Evolutionary conservation across 37 sponge, comb jelly and placozoan genomes (phyloP), one percentile per base, ranked within the genome.

Genomic region (Spongilla lacustris): DNA sequence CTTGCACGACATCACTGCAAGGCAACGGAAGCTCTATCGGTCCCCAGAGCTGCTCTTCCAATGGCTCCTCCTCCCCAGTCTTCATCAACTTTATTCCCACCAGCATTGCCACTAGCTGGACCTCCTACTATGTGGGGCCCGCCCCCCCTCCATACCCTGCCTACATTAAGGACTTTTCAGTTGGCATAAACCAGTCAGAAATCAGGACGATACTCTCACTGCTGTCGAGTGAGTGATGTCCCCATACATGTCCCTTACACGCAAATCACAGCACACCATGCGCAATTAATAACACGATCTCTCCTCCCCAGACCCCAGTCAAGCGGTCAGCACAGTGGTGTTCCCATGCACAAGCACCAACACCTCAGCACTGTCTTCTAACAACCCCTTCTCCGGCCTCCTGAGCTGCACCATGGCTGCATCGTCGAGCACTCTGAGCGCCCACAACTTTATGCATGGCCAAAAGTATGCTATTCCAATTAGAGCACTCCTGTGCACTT

Each of bases 391-490:
- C 24, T 1, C 83, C 34, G 75, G 69, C 14, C 49, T 82, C 36
- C 37, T 69, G 1, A 23, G 24, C 19, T 93, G 93, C 37, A 35
- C 71, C 26, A 36, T 66, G 14, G 0, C n/a, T 3, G 82, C 88
- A 25, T 33, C 50, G 10, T 27, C 73, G 8, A 29, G 32, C 34
- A 37, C 76, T 38, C 81, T 93, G 5, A 21, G 33, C 17, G 36
- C 26, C 10, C 89, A 89, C 83, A 86, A 85, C n/a, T 93, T 93
- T 50, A 73, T 88, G n/a, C 93, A 93, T 80, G 93, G 93, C 23
- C 90, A 93, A 76, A 81, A 29, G 91, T 90, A 84, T 50, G 90
- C 29, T 35, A 25, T 68, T 75, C 66, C 23, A 34, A 69, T 11
- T 69, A n/a, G 25, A n/a, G 25, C 25, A 5, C 71, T 12, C 27